phyloP scores from a whole-genome alignment of 2,888 invertebrate genomes.

The Imbricaverruca yamaguchii region DNA sequence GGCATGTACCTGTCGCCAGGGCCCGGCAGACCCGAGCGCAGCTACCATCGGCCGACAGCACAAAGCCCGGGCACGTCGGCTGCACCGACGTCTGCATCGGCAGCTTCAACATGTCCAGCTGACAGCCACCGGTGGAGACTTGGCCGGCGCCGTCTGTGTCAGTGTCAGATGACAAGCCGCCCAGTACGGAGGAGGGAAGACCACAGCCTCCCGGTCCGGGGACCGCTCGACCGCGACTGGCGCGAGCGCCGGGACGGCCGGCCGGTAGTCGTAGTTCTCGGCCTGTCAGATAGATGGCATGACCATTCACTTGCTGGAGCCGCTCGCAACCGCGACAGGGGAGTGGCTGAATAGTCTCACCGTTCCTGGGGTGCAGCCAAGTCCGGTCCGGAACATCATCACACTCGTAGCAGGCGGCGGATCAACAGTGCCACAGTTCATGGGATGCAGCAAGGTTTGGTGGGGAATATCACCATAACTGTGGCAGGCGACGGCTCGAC shows the following conservation, averaged over 20 bases:
- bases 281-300: not conserved
- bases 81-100: not conserved
- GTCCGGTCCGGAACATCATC: too few species aligned
- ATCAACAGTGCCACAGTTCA: too few species aligned
- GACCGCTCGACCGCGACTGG: not conserved
- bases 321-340: not conserved
- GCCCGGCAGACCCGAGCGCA: not conserved
- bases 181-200: not conserved
- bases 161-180: not conserved
- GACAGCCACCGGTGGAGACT: not conserved
- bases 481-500: too few species aligned
- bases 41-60: not conserved
- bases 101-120: not conserved
- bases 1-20: not conserved
- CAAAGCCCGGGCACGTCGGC: not conserved
- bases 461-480: too few species aligned
- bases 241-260: not conserved
- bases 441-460: too few species aligned
- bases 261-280: not conserved
- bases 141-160: not conserved
- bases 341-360: too few species aligned
- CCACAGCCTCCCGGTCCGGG: not conserved
- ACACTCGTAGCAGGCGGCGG: too few species aligned
- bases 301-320: constrained; percentile 5
- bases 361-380: too few species aligned